Conservation (phyloP, 53 echinoderm and acorn worm species). For the Hippasteria phrygiana region DNA sequence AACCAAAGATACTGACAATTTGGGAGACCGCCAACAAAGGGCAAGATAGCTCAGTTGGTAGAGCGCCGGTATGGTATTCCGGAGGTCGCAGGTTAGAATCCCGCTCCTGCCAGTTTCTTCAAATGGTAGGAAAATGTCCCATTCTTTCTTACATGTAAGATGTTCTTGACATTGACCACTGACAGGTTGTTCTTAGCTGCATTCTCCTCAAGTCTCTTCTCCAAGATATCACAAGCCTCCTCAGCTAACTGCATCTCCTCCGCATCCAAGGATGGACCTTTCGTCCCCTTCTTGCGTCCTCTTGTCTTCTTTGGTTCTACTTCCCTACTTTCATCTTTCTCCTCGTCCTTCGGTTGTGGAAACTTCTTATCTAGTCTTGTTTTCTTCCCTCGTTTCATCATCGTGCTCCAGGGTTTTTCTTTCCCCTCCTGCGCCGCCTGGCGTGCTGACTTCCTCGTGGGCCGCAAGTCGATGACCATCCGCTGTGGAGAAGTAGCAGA, state of each 20-base stretch:
- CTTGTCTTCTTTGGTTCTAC: conserved; percentile 19
- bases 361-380: conserved; percentile 33
- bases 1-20: no score
- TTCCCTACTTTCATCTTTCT: not conserved
- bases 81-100: no score
- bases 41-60: no score
- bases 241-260: conserved; percentile 50
- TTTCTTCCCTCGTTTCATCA: conserved; percentile 60
- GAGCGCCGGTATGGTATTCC: no score
- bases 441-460: conserved; percentile 58
- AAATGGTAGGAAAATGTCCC: not conserved
- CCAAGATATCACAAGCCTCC: conserved; percentile 69
- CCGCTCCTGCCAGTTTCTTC: no score
- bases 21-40: no score
- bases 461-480: conserved; percentile 60
- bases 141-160: conserved; percentile 90
- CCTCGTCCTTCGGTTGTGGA: not conserved
- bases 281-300: conserved; percentile 25
- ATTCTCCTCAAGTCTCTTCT: conserved; percentile 87
- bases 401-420: conserved; percentile 53
- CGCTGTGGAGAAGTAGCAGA: not conserved
- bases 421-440: conserved; percentile 50
- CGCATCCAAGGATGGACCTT: conserved; percentile 46
- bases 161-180: conserved; percentile 94
- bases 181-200: conserved; percentile 92